Evolutionary conservation across 37 sponge, comb jelly and placozoan species (phyloP).

Genomic region (Aphrocallistes beatrix): DNA sequence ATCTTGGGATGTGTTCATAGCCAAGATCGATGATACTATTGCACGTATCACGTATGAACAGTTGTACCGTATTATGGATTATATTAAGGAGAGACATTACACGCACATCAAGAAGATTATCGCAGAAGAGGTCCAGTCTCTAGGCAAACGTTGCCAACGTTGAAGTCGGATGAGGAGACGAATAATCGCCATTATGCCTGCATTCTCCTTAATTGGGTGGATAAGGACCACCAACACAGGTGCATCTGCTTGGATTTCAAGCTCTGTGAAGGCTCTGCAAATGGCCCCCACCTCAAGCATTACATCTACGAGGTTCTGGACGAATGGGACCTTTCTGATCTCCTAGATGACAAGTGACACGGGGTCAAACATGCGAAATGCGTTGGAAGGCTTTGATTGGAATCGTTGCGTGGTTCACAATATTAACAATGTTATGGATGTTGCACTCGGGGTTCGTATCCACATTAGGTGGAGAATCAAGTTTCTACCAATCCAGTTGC

Average conservation of each 20-base stretch:
- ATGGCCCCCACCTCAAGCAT: not conserved
- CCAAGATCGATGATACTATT: not conserved
- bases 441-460: not conserved
- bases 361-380: not conserved
- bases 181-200: not conserved
- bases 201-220: not conserved
- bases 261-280: not conserved
- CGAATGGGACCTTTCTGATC: not conserved
- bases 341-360: not conserved
- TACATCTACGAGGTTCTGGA: not conserved
- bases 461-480: too few species aligned
- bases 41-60: not conserved
- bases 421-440: not conserved
- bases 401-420: not conserved
- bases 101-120: not conserved
- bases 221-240: not conserved
- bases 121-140: not conserved
- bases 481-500: too few species aligned
- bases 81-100: not conserved
- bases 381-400: not conserved
- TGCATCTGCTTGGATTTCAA: conserved; percentile 1
- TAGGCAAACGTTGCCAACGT: not conserved
- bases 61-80: not conserved
- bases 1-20: not conserved
- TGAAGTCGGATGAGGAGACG: not conserved